Percentiles rank a stretch among this genome's conserved stretches.
These are phyloP conservation scores for Machaerirhynchus nigripectus DNA, from an alignment of 2,113 vertebrate species.

Conservation along the genomic window DNA sequence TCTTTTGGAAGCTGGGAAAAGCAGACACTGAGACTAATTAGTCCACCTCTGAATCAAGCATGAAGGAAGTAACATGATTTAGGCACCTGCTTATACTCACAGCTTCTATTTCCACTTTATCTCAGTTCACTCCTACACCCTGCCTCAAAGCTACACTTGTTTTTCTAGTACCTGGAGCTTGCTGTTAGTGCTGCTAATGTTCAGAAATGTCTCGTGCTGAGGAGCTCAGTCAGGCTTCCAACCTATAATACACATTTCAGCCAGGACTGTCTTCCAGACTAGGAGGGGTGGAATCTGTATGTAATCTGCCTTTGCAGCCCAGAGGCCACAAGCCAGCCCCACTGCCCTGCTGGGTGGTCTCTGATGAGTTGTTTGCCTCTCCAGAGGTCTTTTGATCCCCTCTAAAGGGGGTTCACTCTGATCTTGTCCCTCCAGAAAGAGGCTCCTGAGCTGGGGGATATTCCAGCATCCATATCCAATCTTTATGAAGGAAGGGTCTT, in stretches of 20 bases:
- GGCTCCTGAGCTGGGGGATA: background rate
- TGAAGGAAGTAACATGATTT: background rate
- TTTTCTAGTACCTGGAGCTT: background rate
- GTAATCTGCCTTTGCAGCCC: background rate
- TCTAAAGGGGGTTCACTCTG: background rate
- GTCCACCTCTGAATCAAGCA: fast-evolving
- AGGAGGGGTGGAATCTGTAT: background rate
- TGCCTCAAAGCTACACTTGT: background rate
- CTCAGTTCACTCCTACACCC: background rate
- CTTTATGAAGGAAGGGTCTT: background rate
- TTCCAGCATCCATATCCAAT: background rate
- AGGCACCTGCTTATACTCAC: background rate
- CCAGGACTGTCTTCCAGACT: background rate
- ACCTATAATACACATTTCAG: fast-evolving
- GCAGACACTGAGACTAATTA: background rate
- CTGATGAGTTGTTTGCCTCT: background rate
- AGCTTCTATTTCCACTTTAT: background rate
- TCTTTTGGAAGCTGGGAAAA: background rate
- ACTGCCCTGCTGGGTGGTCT: background rate
- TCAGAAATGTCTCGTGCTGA: background rate
- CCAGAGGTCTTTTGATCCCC: background rate
- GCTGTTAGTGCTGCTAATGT: background rate
- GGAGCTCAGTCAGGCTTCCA: background rate
- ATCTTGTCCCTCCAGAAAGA: background rate
- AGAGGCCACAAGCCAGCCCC: background rate